Evolutionary conservation across 2,888 invertebrate species (phyloP).

Genomic region (Halocaridina rubra): DNA sequence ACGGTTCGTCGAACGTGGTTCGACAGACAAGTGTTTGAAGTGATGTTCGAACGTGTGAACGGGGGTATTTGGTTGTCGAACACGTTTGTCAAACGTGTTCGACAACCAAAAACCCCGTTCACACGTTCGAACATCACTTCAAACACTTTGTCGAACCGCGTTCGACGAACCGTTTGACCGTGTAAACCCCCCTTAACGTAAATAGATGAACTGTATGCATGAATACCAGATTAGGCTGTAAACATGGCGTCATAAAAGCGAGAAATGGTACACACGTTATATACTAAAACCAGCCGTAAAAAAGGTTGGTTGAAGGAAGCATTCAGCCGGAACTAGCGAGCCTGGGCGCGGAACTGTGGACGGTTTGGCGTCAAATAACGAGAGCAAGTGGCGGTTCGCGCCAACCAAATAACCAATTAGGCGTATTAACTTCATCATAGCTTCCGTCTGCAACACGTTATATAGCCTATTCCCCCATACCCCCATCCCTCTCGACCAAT

Average conservation of each 20-base stretch:
- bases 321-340: not conserved
- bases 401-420: slow-evolving; percentile 1
- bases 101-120: too few species aligned
- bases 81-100: too few species aligned
- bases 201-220: not conserved
- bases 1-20: too few species aligned
- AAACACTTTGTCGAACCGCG: too few species aligned
- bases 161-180: too few species aligned
- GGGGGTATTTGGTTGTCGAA: too few species aligned
- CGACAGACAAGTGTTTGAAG: too few species aligned
- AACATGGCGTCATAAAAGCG: not conserved
- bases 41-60: too few species aligned
- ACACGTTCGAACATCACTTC: too few species aligned
- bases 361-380: not conserved
- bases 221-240: not conserved
- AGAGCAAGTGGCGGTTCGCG: not conserved
- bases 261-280: not conserved
- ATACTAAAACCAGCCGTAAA: not conserved
- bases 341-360: not conserved
- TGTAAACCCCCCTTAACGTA: too few species aligned
- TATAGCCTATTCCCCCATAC: not conserved
- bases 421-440: not conserved
- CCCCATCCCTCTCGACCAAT: too few species aligned
- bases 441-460: not conserved
- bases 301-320: not conserved